phyloP scores from a whole-genome alignment of 2,113 vertebrate species.

The Notiomystis cincta region DNA sequence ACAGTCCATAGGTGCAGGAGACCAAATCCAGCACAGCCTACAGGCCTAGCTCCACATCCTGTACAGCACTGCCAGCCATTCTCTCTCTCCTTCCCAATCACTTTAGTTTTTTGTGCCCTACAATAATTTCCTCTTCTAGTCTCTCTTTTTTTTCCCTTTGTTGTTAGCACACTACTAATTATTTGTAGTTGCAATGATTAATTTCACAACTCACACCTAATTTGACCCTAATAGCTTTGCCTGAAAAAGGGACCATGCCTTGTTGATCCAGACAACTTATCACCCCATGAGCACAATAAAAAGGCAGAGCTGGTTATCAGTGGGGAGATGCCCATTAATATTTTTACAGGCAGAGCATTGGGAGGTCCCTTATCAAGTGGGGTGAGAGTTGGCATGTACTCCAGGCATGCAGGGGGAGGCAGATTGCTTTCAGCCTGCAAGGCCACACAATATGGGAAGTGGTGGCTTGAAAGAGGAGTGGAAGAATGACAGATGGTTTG shows the following conservation, averaged over 20 bases:
- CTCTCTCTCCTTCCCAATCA: not conserved
- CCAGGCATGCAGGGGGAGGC: constrained; percentile 31
- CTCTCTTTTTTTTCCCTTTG: not conserved
- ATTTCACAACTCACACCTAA: not conserved
- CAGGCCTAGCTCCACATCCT: not conserved
- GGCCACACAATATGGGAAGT: constrained; percentile 65
- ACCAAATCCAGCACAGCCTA: not conserved
- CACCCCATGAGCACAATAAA: constrained; percentile 17
- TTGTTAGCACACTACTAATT: not conserved
- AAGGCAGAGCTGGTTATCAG: constrained; percentile 41
- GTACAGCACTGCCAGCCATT: not conserved
- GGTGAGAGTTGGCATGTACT: constrained; percentile 7
- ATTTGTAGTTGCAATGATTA: not conserved
- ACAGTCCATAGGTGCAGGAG: not conserved
- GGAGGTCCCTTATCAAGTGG: constrained; percentile 41
- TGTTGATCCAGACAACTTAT: constrained; percentile 41
- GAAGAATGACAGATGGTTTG: constrained; percentile 63
- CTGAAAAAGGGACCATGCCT: not conserved
- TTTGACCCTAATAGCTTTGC: constrained; percentile 2
- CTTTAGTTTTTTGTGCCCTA: not conserved
- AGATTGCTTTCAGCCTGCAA: constrained; percentile 31
- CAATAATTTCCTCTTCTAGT: not conserved
- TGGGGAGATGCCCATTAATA: constrained; percentile 41
- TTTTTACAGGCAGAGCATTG: constrained; percentile 30
- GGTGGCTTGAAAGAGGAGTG: constrained; percentile 60